Evolutionary conservation across 2,113 vertebrate genomes (phyloP).

Genomic region (Thinocorus orbignyianus): DNA sequence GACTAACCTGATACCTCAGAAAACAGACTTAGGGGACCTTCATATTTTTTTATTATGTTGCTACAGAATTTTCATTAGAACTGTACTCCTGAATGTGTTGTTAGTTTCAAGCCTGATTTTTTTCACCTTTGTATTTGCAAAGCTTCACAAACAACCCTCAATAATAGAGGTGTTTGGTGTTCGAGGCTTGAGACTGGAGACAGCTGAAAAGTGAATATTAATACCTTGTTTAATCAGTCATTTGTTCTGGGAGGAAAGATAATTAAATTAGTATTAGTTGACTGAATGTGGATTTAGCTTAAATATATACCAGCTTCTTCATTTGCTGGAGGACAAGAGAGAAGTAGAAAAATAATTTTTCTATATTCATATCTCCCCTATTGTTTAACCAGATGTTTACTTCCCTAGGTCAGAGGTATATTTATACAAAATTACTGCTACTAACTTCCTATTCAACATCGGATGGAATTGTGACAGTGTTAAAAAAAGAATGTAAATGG

Average conservation of each 20-base stretch:
- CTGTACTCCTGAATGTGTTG: background rate
- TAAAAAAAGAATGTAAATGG: background rate
- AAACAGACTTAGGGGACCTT: background rate
- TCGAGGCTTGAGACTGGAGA: background rate
- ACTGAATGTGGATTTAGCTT: background rate
- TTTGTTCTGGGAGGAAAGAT: background rate
- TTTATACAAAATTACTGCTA: background rate
- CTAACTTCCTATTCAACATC: background rate
- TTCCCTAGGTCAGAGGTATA: background rate
- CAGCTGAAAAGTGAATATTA: background rate
- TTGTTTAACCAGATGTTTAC: background rate
- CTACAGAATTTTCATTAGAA: background rate
- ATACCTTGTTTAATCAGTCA: background rate
- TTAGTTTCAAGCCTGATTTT: background rate
- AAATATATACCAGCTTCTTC: background rate
- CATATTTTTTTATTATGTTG: accelerated
- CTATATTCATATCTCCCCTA: background rate
- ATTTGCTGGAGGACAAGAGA: background rate
- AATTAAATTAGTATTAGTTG: background rate
- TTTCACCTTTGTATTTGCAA: background rate
- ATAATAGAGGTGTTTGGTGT: background rate
- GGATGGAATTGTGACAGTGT: background rate
- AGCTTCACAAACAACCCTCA: background rate
- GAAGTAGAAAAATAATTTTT: background rate
- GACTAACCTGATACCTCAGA: background rate